Base-by-base conservation (phyloP, 2,797 vertebrate genomes). In the Takifugu ocellatus region DNA sequence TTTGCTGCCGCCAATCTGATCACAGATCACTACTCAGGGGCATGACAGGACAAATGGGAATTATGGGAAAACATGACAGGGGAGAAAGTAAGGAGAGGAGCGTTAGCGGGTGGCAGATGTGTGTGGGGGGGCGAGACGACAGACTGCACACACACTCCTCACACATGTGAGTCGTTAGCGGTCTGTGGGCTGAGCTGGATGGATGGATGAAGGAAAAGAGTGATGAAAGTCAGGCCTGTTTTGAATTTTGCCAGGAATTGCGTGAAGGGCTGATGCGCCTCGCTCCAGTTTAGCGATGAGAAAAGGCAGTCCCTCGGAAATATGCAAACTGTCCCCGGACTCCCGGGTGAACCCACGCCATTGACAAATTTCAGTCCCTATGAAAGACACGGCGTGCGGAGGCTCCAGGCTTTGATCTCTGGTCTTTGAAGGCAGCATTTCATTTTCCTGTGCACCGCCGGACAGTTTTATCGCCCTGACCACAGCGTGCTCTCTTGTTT, bases 131-230 rank as follows among this genome's bases (percentile, higher is more conserved):
- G 43, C 2, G 12, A 61, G 63, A 71, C 70, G 72, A 77, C 71
- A 72, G 79, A 65, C 70, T 65, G 61, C 45, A 12, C 51, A 73
- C 85, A 85, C 83, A 81, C 84, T 84, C 78, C 82, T 65, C 81
- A 90, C 88, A 90, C 86, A 88, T 91, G 89, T 88, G 83, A 88
- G 87, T 87, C 85, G 86, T 91, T 91, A 90, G 85, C 56, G 84
- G 84, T 83, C 82, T 85, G 83, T 63, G 82, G 83, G 75, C 70
- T 55, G 66, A 73, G 70, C 76, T 70, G 72, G 70, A 75, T 69
- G 68, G 70, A 77, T 71, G 71, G 72, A 76, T 70, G 69, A 50
- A 78, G 65, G 44, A 21, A 46, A 46, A 21, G 44, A 46, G 69
- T 50, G 82, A 83, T 84, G 84, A 84, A 84, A 86, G 63, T 67